Conservation (phyloP, 2,888 invertebrate species). For the Orchesellides sinensis region DNA sequence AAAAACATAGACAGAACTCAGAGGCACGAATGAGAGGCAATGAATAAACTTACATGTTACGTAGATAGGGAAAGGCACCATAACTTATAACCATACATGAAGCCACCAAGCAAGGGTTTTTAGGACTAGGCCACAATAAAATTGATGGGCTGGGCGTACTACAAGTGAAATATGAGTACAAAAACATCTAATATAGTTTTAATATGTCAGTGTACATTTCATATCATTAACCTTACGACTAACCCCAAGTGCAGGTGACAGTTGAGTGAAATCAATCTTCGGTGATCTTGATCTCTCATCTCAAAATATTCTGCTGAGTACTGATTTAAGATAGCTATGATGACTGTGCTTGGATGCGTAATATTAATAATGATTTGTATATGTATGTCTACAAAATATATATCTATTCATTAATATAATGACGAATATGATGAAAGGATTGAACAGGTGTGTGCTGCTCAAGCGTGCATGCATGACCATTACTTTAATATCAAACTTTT, state of each 20-base stretch:
- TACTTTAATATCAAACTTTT: too few relatives aligned
- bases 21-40: too few relatives aligned
- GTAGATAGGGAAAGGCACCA: background rate
- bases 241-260: constrained; percentile 42
- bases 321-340: background rate
- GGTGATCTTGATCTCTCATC: constrained; percentile 38
- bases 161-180: too few relatives aligned
- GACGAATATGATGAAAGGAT: constrained; percentile 52
- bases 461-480: constrained; percentile 8
- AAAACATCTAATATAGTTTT: background rate
- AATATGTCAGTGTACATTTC: background rate
- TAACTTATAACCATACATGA: constrained; percentile 9
- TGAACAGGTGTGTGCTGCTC: constrained; percentile 46
- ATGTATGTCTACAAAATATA: constrained; percentile 17
- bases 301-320: constrained; percentile 24
- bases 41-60: background rate
- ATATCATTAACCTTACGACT: constrained; percentile 38
- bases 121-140: background rate
- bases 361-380: too few relatives aligned
- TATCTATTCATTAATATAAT: too few relatives aligned
- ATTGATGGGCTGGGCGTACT: background rate
- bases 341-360: too few relatives aligned
- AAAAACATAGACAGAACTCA: background rate
- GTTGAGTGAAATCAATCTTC: constrained; percentile 58
- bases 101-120: constrained; percentile 9